A percentile compares a stretch with the other conserved stretches of the same genome.
phyloP scores from a whole-genome alignment of 2,113 vertebrate species.

The Albula glossodonta region DNA sequence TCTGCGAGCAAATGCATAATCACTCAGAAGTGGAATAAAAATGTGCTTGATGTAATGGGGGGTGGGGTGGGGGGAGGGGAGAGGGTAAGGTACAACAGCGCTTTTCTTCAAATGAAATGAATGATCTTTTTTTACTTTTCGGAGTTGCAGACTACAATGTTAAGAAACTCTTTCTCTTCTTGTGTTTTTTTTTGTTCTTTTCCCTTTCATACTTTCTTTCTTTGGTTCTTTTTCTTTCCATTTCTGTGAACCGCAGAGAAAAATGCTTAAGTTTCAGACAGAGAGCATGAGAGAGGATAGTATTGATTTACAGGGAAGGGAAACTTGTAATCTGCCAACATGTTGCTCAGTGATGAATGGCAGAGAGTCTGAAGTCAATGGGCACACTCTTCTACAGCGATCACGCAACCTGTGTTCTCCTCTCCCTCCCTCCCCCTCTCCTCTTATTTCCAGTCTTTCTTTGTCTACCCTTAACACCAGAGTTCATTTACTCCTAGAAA shows the following conservation, averaged over 20 bases:
- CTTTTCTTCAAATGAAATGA: conserved; percentile 13
- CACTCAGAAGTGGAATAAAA: background rate
- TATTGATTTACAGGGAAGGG: conserved; percentile 64
- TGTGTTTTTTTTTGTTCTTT: conserved; percentile 27
- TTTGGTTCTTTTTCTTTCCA: conserved; percentile 47
- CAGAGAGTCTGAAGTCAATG: conserved; percentile 56
- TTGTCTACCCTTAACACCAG: conserved; percentile 19
- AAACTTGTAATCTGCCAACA: conserved; percentile 56
- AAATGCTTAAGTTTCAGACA: conserved; percentile 7
- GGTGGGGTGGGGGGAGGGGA: background rate
- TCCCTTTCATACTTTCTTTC: conserved; percentile 20
- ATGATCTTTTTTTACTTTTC: background rate
- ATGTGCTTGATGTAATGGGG: background rate
- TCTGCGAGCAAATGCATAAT: background rate
- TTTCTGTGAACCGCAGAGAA: background rate
- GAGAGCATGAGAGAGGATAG: conserved; percentile 32
- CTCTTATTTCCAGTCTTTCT: background rate
- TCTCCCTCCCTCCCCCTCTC: background rate
- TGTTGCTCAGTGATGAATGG: conserved; percentile 68
- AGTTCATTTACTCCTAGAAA: background rate
- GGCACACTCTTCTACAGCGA: conserved; percentile 47
- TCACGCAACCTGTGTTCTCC: conserved; percentile 44
- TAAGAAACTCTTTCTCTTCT: conserved; percentile 31
- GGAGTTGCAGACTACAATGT: conserved; percentile 30
- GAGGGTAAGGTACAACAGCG: background rate